Evolutionary conservation across 53 echinoderm and acorn worm genomes (phyloP).

Genomic region (Echinometra lucunter): DNA sequence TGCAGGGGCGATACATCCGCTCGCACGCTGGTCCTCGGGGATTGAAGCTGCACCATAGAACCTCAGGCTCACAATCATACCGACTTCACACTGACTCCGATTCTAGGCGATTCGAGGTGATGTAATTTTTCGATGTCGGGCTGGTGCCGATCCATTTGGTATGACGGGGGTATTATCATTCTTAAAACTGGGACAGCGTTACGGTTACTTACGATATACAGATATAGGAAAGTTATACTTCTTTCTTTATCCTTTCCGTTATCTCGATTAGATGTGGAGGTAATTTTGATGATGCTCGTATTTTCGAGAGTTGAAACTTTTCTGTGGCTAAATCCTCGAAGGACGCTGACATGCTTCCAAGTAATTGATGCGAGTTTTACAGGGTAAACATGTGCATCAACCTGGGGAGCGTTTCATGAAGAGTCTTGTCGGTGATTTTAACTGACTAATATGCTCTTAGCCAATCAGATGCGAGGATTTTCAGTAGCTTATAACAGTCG

Average conservation of each 20-base stretch:
- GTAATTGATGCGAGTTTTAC: background rate
- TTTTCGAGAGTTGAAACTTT: background rate
- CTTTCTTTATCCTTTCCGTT: background rate
- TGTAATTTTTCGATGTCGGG: too few relatives aligned
- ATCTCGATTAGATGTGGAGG: background rate
- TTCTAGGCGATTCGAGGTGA: too few relatives aligned
- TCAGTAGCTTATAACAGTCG: too few relatives aligned
- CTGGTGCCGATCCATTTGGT: too few relatives aligned
- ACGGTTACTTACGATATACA: background rate
- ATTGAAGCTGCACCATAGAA: slow-evolving; percentile 7
- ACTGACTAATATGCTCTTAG: too few relatives aligned
- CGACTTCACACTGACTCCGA: too few relatives aligned
- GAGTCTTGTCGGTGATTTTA: too few relatives aligned
- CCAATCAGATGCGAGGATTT: too few relatives aligned
- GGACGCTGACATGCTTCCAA: background rate
- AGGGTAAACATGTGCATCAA: background rate
- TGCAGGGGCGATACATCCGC: background rate
- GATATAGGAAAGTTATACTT: background rate
- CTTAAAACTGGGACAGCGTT: background rate
- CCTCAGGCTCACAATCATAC: too few relatives aligned
- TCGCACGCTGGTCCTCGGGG: background rate
- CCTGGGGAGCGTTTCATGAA: too few relatives aligned
- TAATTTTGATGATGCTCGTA: background rate
- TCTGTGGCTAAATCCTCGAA: background rate
- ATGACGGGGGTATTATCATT: too few relatives aligned